Evolutionary conservation across 2,888 invertebrate species (phyloP).

Genomic region (Melinaea menophilus): DNA sequence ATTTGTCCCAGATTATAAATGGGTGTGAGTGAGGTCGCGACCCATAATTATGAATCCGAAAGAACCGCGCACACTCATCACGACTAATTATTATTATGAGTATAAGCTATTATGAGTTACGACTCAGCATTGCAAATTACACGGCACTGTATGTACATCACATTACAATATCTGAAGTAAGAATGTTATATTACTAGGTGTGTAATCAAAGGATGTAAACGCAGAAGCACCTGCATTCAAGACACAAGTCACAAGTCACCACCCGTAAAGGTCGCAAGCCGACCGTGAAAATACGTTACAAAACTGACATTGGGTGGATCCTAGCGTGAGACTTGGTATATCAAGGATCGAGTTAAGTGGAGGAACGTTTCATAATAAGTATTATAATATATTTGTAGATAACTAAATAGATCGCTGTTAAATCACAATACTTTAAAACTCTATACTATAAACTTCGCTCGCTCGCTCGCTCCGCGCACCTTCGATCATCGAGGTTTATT

Average conservation of each 20-base stretch:
- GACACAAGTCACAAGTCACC: conserved; percentile 47
- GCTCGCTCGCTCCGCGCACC: no score
- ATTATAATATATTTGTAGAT: no score
- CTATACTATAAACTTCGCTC: no score
- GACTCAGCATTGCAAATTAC: conserved; percentile 3
- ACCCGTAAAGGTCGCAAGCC: conserved; percentile 56
- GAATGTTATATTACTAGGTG: no score
- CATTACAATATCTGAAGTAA: no score
- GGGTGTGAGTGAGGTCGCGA: conserved; percentile 61
- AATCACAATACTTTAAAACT: no score
- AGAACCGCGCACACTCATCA: conserved; percentile 54
- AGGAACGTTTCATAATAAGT: no score
- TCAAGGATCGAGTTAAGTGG: no score
- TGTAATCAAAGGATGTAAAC: conserved; percentile 8
- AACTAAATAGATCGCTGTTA: no score
- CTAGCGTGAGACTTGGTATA: neutral
- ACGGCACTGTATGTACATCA: no score
- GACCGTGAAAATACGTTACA: conserved; percentile 71
- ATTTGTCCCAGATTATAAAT: conserved; percentile 44
- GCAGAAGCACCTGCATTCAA: conserved; percentile 50
- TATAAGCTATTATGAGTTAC: conserved; percentile 12
- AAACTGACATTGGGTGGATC: conserved; percentile 22
- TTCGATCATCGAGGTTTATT: no score
- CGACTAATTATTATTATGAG: conserved; percentile 57
- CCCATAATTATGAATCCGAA: conserved; percentile 69